Base-by-base conservation (phyloP, 2,113 vertebrate species). In the Nerophis ophidion region DNA sequence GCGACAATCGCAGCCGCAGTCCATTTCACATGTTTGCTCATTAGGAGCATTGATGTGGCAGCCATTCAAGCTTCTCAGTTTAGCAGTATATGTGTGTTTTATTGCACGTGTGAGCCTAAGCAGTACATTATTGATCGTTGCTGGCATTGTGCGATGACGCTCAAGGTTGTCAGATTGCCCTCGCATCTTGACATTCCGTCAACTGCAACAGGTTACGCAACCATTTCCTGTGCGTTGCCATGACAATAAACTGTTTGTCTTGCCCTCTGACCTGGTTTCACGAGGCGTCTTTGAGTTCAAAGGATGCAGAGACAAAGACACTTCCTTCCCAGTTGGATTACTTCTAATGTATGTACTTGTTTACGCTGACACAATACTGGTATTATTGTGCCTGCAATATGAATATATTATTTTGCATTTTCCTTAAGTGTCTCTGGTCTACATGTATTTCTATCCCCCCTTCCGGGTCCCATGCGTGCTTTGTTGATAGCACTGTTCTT, bases 211-310 rank as follows among this genome's bases (percentile, higher is more conserved):
- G 62, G 50, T 60, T 60, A 35, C 16, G 49, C 26, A 38, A 68
- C 56, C 63, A 48, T 65, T 66, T 8, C 40, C 11, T 47, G 6
- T 66, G 71, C 60, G 83, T 87, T 87, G 80, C 83, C 78, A 85
- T 86, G 83, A 86, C 84, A 70, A 67, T 81, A 86, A 85, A 89
- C 84, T 77, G 76, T 84, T 81, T 84, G 74, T 73, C 68, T 76
- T 86, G 83, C 72, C 80, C 85, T 83, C 72, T 87, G 81, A 83
- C 87, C 85, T 77, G 59, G 33, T 79, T 79, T 79, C 69, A 79
- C 76, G 71, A 82, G 76, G 71, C 50, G 49, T 74, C 68, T 44
- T 79, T 77, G 50, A 68, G 79, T 77, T 85, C 70, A 82, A 83
- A 83, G 77, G 64, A 68, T 7, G 46, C 4, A 50, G 52, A 63